Conservation (phyloP, 2,113 vertebrate genomes). For the Circaetus cinerascens region DNA sequence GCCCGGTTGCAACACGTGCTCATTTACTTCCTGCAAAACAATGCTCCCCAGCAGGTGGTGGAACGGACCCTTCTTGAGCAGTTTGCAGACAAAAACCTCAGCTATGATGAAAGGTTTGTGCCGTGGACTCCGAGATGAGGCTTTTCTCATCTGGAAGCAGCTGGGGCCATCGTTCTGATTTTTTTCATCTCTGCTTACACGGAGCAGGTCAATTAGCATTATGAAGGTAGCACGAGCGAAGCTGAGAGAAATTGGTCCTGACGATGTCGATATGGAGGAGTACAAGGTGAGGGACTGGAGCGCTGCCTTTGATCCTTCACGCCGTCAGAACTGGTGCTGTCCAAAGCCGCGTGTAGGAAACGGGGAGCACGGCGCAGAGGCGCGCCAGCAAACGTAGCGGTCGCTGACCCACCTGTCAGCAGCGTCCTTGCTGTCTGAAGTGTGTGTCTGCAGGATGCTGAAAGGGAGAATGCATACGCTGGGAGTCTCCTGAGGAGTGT, state of each 20-base stretch:
- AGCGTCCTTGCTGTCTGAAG: background rate
- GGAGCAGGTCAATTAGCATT: constrained; percentile 88
- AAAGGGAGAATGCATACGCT: fast-evolving
- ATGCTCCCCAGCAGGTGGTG: constrained; percentile 86
- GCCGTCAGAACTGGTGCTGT: background rate
- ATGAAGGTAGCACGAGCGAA: constrained; percentile 93
- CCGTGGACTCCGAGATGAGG: fast-evolving
- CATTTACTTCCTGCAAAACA: constrained; percentile 93
- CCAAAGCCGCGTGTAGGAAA: background rate
- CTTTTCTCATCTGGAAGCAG: background rate
- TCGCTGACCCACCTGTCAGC: background rate
- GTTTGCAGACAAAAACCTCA: constrained; percentile 93
- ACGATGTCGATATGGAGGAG: constrained; percentile 95
- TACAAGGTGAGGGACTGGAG: constrained; percentile 79
- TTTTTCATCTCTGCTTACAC: background rate
- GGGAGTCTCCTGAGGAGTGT: background rate
- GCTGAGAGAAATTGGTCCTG: constrained; percentile 89
- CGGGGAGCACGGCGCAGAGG: fast-evolving
- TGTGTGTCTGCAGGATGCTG: background rate
- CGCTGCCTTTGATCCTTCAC: background rate
- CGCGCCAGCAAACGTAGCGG: no score
- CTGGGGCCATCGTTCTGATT: fast-evolving
- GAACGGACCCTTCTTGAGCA: constrained; percentile 94
- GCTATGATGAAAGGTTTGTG: constrained; percentile 90
- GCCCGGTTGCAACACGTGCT: constrained; percentile 89